Percentiles rank a stretch among this genome's conserved stretches.
These are phyloP conservation scores for Apodemia mormo DNA, from an alignment of 2,888 invertebrate genomes.

Conservation along the genomic window DNA sequence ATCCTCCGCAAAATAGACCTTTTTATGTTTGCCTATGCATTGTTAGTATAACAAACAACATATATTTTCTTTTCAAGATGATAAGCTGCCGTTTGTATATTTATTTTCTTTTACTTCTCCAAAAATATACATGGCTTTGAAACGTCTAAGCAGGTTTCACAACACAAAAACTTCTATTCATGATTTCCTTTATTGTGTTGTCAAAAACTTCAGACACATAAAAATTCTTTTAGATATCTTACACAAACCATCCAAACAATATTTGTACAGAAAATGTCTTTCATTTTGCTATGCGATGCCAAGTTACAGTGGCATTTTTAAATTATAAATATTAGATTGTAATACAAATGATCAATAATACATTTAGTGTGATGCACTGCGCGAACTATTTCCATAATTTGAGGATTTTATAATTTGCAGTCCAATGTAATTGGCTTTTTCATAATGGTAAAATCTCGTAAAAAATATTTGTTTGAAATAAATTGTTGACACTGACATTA, in stretches of 20 bases:
- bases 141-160: background rate
- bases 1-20: background rate
- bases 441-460: background rate
- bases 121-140: background rate
- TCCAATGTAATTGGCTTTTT: background rate
- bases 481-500: background rate
- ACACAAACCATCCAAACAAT: background rate
- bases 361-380: slow-evolving; percentile 54
- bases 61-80: background rate
- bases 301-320: slow-evolving; percentile 32
- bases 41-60: background rate
- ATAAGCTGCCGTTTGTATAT: background rate
- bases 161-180: background rate
- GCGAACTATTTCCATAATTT: slow-evolving; percentile 60
- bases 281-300: too few relatives aligned
- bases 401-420: background rate
- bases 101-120: background rate
- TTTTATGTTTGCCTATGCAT: background rate
- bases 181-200: background rate
- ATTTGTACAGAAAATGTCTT: background rate
- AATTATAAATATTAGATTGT: slow-evolving; percentile 57
- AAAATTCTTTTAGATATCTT: background rate
- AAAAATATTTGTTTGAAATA: background rate
- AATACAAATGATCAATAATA: slow-evolving; percentile 61
- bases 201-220: background rate